Conservation (phyloP, 2,888 invertebrate genomes). For the Macrosoma leucophasiata region DNA sequence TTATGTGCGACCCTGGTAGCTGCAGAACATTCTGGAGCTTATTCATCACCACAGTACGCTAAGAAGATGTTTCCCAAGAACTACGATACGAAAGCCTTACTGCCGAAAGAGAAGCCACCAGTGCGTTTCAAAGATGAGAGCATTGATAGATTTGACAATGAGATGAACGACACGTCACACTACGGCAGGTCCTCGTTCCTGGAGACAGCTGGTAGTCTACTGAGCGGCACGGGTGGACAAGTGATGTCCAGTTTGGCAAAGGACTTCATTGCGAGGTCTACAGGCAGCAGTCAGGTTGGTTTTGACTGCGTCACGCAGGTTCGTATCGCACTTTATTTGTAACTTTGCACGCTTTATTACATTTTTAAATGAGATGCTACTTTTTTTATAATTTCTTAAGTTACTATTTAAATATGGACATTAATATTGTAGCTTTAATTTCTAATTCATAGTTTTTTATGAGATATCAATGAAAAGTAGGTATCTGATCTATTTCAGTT, state of each 20-base stretch:
- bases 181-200: constrained; percentile 55
- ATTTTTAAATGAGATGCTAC: constrained; percentile 30
- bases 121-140: constrained; percentile 39
- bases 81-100: constrained; percentile 46
- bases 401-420: no score
- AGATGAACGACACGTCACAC: constrained; percentile 41
- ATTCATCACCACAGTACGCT: constrained; percentile 70
- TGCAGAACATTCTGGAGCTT: constrained; percentile 66
- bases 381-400: no score
- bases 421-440: no score
- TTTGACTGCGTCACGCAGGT: constrained; percentile 72
- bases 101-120: constrained; percentile 51
- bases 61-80: constrained; percentile 63
- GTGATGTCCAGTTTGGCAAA: constrained; percentile 77
- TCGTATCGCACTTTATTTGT: constrained; percentile 54
- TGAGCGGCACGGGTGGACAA: constrained; percentile 66
- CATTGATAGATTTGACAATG: constrained; percentile 45
- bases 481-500: no score
- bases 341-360: constrained; percentile 44
- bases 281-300: constrained; percentile 82
- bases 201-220: constrained; percentile 56
- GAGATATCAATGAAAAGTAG: no score
- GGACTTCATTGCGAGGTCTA: constrained; percentile 80
- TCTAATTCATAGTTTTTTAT: no score
- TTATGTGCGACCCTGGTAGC: constrained; percentile 31